These are phyloP conservation scores for Kryptolebias ocellatus DNA, from an alignment of 2,797 vertebrate species.

Conservation along the genomic window DNA sequence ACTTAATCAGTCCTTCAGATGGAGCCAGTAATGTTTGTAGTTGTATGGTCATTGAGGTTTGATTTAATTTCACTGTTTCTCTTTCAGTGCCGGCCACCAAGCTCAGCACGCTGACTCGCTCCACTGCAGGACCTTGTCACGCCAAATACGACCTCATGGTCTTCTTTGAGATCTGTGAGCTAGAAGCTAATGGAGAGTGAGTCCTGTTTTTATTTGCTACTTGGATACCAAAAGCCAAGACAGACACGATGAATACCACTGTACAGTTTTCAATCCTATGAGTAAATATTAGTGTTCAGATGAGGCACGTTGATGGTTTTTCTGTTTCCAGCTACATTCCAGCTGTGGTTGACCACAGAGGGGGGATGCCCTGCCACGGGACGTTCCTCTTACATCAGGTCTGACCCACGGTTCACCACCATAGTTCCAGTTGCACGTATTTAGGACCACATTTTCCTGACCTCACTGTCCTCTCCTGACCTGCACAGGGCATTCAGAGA, in stretches of 20 bases:
- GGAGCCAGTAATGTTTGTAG: background rate
- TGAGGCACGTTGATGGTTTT: constrained; percentile 5
- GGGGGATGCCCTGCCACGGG: constrained; percentile 95
- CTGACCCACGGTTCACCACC: background rate
- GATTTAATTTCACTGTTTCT: background rate
- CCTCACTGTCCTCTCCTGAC: background rate
- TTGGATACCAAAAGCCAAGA: background rate
- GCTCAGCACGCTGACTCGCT: constrained; percentile 90
- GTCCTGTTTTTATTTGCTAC: constrained; percentile 60
- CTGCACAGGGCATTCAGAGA: constrained; percentile 93
- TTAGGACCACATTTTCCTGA: background rate
- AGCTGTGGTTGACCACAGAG: constrained; percentile 94
- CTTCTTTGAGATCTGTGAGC: constrained; percentile 98
- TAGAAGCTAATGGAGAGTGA: constrained; percentile 98
- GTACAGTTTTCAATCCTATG: background rate
- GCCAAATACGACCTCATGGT: constrained; percentile 98
- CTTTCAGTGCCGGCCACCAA: constrained; percentile 94
- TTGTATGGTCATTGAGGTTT: background rate
- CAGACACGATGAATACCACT: background rate
- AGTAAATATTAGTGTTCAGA: background rate
- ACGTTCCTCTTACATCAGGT: constrained; percentile 97
- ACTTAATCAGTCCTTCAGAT: too few relatives aligned
- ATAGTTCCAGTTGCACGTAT: background rate
- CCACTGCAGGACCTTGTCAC: constrained; percentile 91
- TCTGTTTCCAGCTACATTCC: constrained; percentile 90